phyloP scores from a whole-genome alignment of 2,797 vertebrate species.

The Sparus aurata region DNA sequence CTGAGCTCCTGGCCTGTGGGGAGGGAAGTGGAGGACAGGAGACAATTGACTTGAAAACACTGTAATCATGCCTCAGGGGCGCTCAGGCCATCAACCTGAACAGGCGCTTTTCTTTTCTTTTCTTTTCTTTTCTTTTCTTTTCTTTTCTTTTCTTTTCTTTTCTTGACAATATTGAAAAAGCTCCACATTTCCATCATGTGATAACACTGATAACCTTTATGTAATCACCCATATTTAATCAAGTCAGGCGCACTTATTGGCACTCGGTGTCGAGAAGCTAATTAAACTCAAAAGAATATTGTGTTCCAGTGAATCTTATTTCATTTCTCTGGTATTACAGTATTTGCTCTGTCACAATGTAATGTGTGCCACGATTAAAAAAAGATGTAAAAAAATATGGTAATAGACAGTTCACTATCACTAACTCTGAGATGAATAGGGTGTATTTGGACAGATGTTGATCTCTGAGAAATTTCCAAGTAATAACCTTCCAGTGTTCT shows the following conservation, averaged over 20 bases:
- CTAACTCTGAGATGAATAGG: conserved; percentile 15
- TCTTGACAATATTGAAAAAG: conserved; percentile 29
- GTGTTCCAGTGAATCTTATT: conserved; percentile 33
- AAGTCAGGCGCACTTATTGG: conserved; percentile 29
- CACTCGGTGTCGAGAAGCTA: conserved; percentile 50
- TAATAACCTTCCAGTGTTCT: conserved; percentile 9
- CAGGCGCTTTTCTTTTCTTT: conserved; percentile 10
- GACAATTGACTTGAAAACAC: conserved; percentile 61
- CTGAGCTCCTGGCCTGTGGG: conserved; percentile 56
- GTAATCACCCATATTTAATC: conserved; percentile 32
- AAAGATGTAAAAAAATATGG: conserved; percentile 19
- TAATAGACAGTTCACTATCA: conserved; percentile 35
- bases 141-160: conserved; percentile 19
- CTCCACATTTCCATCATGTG: conserved; percentile 28
- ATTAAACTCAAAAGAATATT: conserved; percentile 50
- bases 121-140: conserved; percentile 21
- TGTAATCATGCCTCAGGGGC: conserved; percentile 65
- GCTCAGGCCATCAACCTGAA: conserved; percentile 43
- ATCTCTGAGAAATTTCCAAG: conserved; percentile 32
- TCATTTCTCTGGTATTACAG: conserved; percentile 38
- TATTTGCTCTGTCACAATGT: conserved; percentile 40
- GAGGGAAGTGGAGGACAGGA: conserved; percentile 61
- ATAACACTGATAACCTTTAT: conserved; percentile 53
- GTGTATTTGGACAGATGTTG: conserved; percentile 1
- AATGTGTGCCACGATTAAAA: conserved; percentile 25